Evolutionary conservation across 2,797 vertebrate species (phyloP).

Genomic region (Takifugu rubripes): DNA sequence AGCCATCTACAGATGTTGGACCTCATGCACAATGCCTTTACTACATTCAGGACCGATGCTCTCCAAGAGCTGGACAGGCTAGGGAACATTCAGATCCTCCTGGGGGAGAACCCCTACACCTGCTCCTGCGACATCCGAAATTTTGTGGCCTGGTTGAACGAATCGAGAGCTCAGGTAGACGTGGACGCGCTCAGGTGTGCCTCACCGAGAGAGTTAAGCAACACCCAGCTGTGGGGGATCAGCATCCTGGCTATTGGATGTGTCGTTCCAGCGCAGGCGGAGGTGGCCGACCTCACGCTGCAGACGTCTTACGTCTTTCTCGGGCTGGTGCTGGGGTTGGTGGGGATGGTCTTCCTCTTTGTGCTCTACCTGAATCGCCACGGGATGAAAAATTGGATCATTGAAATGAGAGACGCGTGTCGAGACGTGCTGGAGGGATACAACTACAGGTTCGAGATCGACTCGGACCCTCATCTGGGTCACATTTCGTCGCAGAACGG

Average conservation of each 20-base stretch:
- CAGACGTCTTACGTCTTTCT: slow-evolving; percentile 79
- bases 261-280: slow-evolving; percentile 41
- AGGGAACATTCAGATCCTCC: slow-evolving; percentile 39
- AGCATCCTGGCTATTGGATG: slow-evolving; percentile 59
- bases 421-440: slow-evolving; percentile 77
- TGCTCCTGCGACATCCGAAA: slow-evolving; percentile 73
- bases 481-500: slow-evolving; percentile 41
- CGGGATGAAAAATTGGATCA: slow-evolving; percentile 78
- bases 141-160: slow-evolving; percentile 74
- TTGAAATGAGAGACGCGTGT: slow-evolving; percentile 71
- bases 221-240: slow-evolving; percentile 51
- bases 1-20: slow-evolving; percentile 69
- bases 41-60: slow-evolving; percentile 49
- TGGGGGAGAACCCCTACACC: slow-evolving; percentile 70
- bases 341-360: slow-evolving; percentile 81
- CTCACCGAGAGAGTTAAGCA: slow-evolving; percentile 44
- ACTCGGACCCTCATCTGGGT: slow-evolving; percentile 74
- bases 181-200: slow-evolving; percentile 64
- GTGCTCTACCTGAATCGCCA: slow-evolving; percentile 81
- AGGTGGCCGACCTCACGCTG: slow-evolving; percentile 61
- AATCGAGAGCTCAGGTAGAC: slow-evolving; percentile 63
- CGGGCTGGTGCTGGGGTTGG: slow-evolving; percentile 77
- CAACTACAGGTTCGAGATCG: slow-evolving; percentile 78
- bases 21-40: slow-evolving; percentile 69
- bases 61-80: slow-evolving; percentile 63